phyloP scores from a whole-genome alignment of 2,888 invertebrate species.

The Poecilus cupreus region DNA sequence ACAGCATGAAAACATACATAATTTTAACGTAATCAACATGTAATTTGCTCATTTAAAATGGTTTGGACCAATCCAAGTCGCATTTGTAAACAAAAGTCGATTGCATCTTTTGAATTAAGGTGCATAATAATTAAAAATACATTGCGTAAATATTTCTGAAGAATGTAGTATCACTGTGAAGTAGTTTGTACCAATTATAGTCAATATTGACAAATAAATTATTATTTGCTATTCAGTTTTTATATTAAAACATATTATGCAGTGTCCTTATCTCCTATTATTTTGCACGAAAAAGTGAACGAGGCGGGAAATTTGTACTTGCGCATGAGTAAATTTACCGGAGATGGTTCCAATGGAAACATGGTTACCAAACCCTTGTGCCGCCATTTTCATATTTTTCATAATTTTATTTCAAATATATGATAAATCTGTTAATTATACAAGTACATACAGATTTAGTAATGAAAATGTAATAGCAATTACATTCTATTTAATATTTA shows the following conservation, averaged over 20 bases:
- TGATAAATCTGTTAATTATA: background rate
- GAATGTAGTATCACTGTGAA: conserved; percentile 57
- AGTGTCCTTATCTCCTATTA: background rate
- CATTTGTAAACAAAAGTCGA: conserved; percentile 57
- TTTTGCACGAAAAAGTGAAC: background rate
- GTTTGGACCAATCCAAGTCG: conserved; percentile 58
- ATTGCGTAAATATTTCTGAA: conserved; percentile 57
- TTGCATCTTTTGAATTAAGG: conserved; percentile 51
- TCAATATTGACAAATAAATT: conserved; percentile 56
- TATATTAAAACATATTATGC: background rate
- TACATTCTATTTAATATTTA: background rate
- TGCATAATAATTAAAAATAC: conserved; percentile 50
- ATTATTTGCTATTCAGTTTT: conserved; percentile 54
- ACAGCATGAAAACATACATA: conserved; percentile 38
- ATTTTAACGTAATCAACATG: conserved; percentile 52
- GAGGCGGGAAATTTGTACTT: conserved; percentile 35
- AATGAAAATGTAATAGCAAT: background rate
- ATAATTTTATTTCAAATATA: background rate
- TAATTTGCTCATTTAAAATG: conserved; percentile 51
- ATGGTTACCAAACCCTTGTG: background rate
- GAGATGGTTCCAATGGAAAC: conserved; percentile 32
- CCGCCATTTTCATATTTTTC: conserved; percentile 31
- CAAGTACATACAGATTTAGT: background rate
- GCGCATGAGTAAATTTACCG: conserved; percentile 51
- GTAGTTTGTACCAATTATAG: conserved; percentile 59